Percentiles rank a stretch among this genome's conserved stretches.
Evolutionary conservation across 1,140 invertebrate species (phyloP).

Genomic region (Euwallacea fornicatus): DNA sequence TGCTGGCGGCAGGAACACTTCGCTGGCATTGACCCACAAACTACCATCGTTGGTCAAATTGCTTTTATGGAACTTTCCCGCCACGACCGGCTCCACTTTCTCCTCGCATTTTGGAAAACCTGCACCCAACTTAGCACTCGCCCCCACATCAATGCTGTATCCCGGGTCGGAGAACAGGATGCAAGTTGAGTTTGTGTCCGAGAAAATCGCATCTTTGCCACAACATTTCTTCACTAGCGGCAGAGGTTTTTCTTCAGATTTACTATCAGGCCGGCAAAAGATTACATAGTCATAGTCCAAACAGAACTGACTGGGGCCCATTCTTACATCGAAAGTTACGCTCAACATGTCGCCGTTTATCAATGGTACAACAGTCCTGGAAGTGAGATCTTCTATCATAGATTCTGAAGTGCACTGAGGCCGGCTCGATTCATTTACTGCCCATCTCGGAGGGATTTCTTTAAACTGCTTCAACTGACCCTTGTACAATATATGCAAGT

Average conservation of each 20-base stretch:
- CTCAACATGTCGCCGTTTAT: conserved; percentile 42
- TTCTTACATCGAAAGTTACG: conserved; percentile 38
- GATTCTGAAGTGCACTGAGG: conserved; percentile 38
- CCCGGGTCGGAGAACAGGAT: conserved; percentile 29
- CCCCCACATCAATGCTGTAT: conserved; percentile 41
- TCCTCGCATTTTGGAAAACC: conserved; percentile 60
- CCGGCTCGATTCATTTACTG: conserved; percentile 36
- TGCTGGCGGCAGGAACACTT: conserved; percentile 53
- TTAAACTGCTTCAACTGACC: conserved; percentile 26
- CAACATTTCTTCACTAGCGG: conserved; percentile 61
- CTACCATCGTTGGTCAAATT: conserved; percentile 56
- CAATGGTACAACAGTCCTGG: conserved; percentile 39
- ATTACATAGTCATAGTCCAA: conserved; percentile 44
- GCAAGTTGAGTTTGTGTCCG: conserved; percentile 56
- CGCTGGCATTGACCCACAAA: conserved; percentile 49
- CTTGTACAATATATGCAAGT: conserved; percentile 36
- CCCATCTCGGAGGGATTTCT: conserved; percentile 43
- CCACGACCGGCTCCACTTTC: conserved; percentile 45
- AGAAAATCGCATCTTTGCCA: conserved; percentile 60
- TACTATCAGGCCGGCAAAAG: conserved; percentile 37
- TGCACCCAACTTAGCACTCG: conserved; percentile 46
- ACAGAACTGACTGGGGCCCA: conserved; percentile 44
- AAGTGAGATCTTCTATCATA: conserved; percentile 24
- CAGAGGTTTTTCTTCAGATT: conserved; percentile 36
- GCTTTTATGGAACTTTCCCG: conserved; percentile 54